Conservation (phyloP, 2,888 invertebrate species). For the Hyppa rectilinea region DNA sequence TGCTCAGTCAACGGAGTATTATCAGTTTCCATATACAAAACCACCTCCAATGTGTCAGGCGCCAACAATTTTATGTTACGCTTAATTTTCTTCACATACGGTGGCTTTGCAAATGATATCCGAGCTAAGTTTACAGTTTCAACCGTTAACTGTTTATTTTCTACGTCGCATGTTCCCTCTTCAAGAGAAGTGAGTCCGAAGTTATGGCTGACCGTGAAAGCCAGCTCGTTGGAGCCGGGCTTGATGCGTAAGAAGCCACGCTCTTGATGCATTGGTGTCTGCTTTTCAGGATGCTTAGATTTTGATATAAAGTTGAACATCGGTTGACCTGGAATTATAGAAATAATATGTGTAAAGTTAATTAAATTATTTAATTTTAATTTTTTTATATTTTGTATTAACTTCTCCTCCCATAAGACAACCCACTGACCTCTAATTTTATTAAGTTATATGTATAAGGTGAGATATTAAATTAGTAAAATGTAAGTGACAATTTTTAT, state of each 20-base stretch:
- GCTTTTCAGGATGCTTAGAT: slow-evolving; percentile 88
- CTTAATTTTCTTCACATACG: slow-evolving; percentile 86
- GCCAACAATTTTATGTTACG: slow-evolving; percentile 79
- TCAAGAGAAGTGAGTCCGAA: slow-evolving; percentile 91
- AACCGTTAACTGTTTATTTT: slow-evolving; percentile 84
- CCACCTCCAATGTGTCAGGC: slow-evolving; percentile 82
- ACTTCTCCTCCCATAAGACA: no score
- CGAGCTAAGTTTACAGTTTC: slow-evolving; percentile 86
- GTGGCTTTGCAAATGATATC: slow-evolving; percentile 89
- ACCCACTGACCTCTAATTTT: no score
- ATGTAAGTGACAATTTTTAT: neutral
- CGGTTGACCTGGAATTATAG: slow-evolving; percentile 88
- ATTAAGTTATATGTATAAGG: neutral
- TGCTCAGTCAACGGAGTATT: slow-evolving; percentile 89
- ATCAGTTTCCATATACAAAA: slow-evolving; percentile 90
- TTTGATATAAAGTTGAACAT: slow-evolving; percentile 90
- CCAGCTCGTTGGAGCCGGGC: slow-evolving; percentile 88
- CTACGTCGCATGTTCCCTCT: slow-evolving; percentile 88
- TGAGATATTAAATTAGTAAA: neutral
- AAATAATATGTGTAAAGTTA: neutral
- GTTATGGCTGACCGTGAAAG: slow-evolving; percentile 91
- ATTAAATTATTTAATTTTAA: no score
- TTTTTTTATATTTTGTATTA: no score
- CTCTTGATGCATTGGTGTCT: slow-evolving; percentile 91
- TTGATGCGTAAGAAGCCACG: slow-evolving; percentile 91